Percentiles rank a stretch among this genome's conserved stretches.
Evolutionary conservation across 2,797 vertebrate species (phyloP).

Genomic region (Tenualosa ilisha): DNA sequence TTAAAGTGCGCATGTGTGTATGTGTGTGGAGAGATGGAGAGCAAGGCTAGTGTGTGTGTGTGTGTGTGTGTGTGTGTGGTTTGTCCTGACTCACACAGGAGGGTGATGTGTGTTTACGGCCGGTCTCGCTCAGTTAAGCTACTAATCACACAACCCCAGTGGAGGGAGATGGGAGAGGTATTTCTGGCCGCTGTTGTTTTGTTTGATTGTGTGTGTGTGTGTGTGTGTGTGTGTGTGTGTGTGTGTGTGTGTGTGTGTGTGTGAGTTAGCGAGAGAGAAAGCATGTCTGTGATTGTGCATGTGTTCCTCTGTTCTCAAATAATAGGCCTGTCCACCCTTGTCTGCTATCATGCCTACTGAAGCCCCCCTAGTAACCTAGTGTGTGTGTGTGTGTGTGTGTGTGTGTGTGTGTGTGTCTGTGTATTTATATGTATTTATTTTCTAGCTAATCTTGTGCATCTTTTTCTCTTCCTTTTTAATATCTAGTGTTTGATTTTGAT

Average conservation of each 20-base stretch:
- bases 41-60: neutral
- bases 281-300: neutral
- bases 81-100: neutral
- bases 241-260: neutral
- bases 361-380: neutral
- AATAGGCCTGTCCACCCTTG: neutral
- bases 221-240: neutral
- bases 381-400: neutral
- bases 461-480: too few species aligned
- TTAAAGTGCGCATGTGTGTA: neutral
- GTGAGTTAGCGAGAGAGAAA: neutral
- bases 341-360: neutral
- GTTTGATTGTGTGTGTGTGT: neutral
- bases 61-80: slow-evolving; percentile 12
- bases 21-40: neutral
- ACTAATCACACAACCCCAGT: neutral
- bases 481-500: too few species aligned
- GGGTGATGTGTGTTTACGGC: neutral
- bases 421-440: too few species aligned
- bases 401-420: neutral
- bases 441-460: too few species aligned
- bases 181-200: neutral
- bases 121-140: neutral
- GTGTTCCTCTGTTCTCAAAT: neutral
- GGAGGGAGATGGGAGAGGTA: neutral